A percentile compares a stretch with the other conserved stretches of the same genome.
phyloP scores from a whole-genome alignment of 2,797 vertebrate species.

The Phoeniculus purpureus region DNA sequence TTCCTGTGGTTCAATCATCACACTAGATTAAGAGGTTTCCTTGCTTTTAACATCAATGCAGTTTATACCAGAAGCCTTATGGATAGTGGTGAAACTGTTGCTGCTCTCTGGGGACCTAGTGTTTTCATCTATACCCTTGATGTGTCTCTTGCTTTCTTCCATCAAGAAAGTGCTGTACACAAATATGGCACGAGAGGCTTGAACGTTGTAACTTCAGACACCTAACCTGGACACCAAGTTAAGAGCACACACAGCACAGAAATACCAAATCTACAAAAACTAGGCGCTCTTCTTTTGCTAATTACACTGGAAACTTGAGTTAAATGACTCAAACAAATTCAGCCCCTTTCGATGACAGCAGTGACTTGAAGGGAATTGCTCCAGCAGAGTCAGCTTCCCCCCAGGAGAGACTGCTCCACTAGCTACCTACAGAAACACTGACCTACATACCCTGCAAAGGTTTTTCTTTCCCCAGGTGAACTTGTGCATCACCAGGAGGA shows the following conservation, averaged over 20 bases:
- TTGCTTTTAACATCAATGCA: slow-evolving; percentile 4
- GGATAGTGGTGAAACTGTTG: slow-evolving; percentile 13
- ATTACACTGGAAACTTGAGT: not conserved
- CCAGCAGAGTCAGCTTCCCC: not conserved
- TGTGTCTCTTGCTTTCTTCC: slow-evolving; percentile 1
- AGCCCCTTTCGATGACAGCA: not conserved
- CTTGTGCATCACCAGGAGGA: slow-evolving; percentile 5
- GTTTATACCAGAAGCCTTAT: slow-evolving; percentile 6
- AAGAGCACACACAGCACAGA: not conserved
- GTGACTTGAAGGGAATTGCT: not conserved
- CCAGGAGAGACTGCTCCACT: not conserved
- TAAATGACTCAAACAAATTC: not conserved
- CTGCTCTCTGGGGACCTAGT: slow-evolving; percentile 13
- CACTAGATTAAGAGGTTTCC: slow-evolving; percentile 13
- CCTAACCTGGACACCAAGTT: not conserved
- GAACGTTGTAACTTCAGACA: not conserved
- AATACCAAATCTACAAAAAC: not conserved
- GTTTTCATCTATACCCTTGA: slow-evolving; percentile 32
- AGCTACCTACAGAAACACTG: not conserved
- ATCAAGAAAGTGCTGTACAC: not conserved
- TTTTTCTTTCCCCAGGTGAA: slow-evolving; percentile 27
- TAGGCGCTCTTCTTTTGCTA: not conserved
- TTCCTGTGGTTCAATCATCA: slow-evolving; percentile 35
- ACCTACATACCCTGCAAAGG: not conserved
- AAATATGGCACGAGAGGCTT: not conserved